Evolutionary conservation across 2,113 vertebrate species (phyloP), one percentile per base, ranked within the genome.

Genomic region (Ceyx cyanopectus): DNA sequence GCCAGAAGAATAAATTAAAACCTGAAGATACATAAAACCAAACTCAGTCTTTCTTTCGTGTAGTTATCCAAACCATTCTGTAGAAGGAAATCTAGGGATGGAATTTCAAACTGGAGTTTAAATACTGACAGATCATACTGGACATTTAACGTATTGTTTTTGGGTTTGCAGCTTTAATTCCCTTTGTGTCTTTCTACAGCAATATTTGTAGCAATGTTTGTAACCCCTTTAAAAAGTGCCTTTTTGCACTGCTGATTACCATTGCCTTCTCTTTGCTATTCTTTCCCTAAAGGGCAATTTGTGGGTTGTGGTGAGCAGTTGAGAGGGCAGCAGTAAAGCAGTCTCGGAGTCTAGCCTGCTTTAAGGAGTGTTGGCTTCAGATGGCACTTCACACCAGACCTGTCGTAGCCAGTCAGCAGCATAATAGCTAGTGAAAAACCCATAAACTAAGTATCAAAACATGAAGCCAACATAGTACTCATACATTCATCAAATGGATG

Each of bases 401-500:
- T 51, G 10, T 24, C 37, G 3, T 2, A 56, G 51, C 14, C 51
- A 62, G 32, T 51, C 32, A 23, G 22, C 51, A 88, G 51, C 14
- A 29, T 69, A 54, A 32, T 34, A 73, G 14, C 30, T 27, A 54
- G 12, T 88, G 32, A 41, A 90, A 80, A 78, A 18, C 5, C 0
- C 40, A 56, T n/a, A 8, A 48, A 32, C 58, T 41, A 34, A 48
- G 50, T 48, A 87, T 78, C 34, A 78, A 91, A 85, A 60, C 43
- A 67, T 1, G 20, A n/a, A 85, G 40, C 12, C 65, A 91, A 34
- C 30, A 21, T 41, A 37, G 37, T 45, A 68, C 20, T 81, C 17
- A 29, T 7, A n/a, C 16, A 14, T 18, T 70, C 9, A 30, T 20
- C 4, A 4, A 32, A 73, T 0, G 8, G 7, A 66, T 0, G 0